Evolutionary conservation across 2,888 invertebrate genomes (phyloP).

Genomic region (Ectemnius lituratus): DNA sequence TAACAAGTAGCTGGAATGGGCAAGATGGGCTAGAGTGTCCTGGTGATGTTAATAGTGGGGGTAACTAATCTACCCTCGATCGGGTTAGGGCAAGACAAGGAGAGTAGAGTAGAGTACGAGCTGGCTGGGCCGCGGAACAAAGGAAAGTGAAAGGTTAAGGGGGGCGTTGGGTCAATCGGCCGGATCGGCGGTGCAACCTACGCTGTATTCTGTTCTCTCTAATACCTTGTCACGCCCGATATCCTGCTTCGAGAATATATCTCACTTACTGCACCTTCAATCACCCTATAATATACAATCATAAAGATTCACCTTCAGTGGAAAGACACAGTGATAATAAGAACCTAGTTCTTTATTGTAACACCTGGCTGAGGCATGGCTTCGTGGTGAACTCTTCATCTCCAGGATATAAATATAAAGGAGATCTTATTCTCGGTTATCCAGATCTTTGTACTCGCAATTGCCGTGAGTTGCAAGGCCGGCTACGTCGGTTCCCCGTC

Average conservation of each 20-base stretch:
- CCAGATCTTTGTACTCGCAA: constrained; percentile 67
- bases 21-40: not conserved
- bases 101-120: constrained; percentile 7
- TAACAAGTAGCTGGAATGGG: not conserved
- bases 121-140: constrained; percentile 60
- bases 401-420: no score
- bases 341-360: no score
- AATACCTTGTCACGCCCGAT: no score
- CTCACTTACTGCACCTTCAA: no score
- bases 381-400: no score
- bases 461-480: constrained; percentile 62
- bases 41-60: constrained; percentile 4
- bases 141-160: constrained; percentile 73
- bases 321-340: no score
- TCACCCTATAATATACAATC: no score
- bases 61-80: constrained; percentile 7
- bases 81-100: not conserved
- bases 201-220: constrained; percentile 8
- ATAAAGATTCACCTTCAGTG: no score
- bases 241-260: no score
- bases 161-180: constrained; percentile 43
- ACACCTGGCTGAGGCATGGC: no score
- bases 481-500: constrained; percentile 63
- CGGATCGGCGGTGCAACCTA: constrained; percentile 33
- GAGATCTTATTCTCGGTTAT: not conserved